Evolutionary conservation across 2,797 vertebrate species (phyloP), one percentile per base, ranked within the genome.

Genomic region (Micrastur ruficollis): DNA sequence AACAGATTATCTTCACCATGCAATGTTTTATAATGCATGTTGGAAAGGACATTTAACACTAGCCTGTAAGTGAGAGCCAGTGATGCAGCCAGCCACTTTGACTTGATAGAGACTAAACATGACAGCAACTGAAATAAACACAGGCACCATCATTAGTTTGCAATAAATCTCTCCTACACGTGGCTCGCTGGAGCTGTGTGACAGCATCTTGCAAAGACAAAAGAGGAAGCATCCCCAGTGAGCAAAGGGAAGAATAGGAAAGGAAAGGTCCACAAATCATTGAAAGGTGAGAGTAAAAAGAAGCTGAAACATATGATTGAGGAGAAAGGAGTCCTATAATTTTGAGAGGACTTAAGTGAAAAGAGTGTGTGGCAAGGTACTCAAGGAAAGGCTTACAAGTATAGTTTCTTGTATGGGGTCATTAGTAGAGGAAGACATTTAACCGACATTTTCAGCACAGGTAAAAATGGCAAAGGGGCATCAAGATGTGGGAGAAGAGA

Each of bases 121-220:
- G 10, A 86, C 66, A 92, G 73, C 59, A 75, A 68, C 70, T 89
- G 50, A 90, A 79, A 90, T 83, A 94, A 92, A 92, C 89, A 86
- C 0, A 0, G 29, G 36, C 20, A 34, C 70, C 36, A 12, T 49
- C 25, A 7, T 75, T 71, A 81, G 44, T 42, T 79, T 56, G 76
- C 66, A 75, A 46, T 72, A 61, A 95, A 81, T 71, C 66, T 74
- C n/a, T 88, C 58, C 75, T 75, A 65, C 55, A 46, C 1, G 3
- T 46, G 66, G 52, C 49, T 92, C 63, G 50, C 44, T 89, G 68
- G 49, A 76, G 22, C 29, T 74, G 20, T 44, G 52, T 63, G 80
- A 71, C 21, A 53, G 36, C 62, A 27, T 62, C 46, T 78, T 72
- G 40, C 63, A 86, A 27, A 65, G 61, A 36, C 42, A 61, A 72